Evolutionary conservation across 2,888 invertebrate genomes (phyloP), one percentile per base, ranked within the genome.

Genomic region (Lithophane leautieri): DNA sequence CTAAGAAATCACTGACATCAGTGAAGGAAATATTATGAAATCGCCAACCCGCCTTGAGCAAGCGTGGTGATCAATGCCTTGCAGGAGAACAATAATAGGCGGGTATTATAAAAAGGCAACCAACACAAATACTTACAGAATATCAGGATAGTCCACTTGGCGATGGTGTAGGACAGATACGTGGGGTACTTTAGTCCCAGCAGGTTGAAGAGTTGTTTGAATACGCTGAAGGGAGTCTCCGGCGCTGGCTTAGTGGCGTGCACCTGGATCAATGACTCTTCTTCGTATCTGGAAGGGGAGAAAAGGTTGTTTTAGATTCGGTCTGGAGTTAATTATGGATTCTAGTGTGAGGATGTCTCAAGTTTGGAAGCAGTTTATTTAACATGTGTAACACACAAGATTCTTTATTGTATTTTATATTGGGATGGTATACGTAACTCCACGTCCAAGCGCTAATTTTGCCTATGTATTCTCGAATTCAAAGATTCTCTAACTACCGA

Each of bases 131-230:
- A 92, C 95, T 94, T 75, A 96, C 96, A 95, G 63, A 95, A 89
- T 44, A 95, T 86, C 7, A 87, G 81, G 12, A 93, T 96, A 58
- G 97, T 97, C 86, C 97, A 94, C 91, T 98, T 98, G 9, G 98
- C 97, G 70, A 98, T 97, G 61, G 91, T 94, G 40, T 97, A 97
- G 0, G 98, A 97, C 44, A 97, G 95, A 0, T 95, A 92, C 14
- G 97, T 97, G 40, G 98, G 98, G 75, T 97, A 96, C 90, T 98
- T 98, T 67, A 97, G 96, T 54, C 97, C 97, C 73, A 98, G 97
- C 78, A 98, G 94, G 94, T 98, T 98, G 91, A 98, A 98, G 56
- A 97, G 90, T 89, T 97, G 97, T n/a, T 97, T 96, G 47, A 97
- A 88, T 9, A 96, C 93, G 75, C 88, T 90, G 87, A 84, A 93